Evolutionary conservation across 2,113 vertebrate genomes (phyloP).

Genomic region (Cyprinus carpio): DNA sequence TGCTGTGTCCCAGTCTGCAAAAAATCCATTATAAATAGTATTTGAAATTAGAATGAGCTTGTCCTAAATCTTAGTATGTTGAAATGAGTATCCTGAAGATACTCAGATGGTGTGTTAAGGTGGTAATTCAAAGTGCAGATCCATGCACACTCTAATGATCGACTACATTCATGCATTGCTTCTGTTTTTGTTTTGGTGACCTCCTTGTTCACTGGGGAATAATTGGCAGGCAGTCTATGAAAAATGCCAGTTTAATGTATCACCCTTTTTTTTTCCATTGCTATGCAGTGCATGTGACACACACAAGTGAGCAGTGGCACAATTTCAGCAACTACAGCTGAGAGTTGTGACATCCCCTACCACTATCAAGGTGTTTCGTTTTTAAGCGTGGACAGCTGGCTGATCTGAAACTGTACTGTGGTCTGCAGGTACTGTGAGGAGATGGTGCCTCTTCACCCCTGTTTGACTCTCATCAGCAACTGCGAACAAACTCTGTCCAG

Average conservation of each 20-base stretch:
- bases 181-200: neutral
- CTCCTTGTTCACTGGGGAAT: neutral
- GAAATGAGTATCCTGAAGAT: neutral
- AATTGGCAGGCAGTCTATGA: neutral
- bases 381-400: neutral
- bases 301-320: neutral
- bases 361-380: constrained; percentile 1
- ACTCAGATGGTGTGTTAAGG: no score
- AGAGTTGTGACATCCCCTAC: constrained; percentile 20
- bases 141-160: neutral
- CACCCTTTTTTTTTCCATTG: neutral
- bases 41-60: neutral
- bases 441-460: constrained; percentile 87
- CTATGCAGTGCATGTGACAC: neutral
- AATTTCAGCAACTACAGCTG: neutral
- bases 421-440: constrained; percentile 87
- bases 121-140: no score
- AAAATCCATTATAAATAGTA: neutral
- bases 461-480: constrained; percentile 92
- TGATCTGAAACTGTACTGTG: constrained; percentile 43
- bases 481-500: constrained; percentile 95
- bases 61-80: neutral
- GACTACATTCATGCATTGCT: neutral
- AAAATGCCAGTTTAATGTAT: neutral
- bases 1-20: no score